Percentiles rank a stretch among this genome's conserved stretches.
phyloP scores from a whole-genome alignment of 1,140 invertebrate genomes.

The Drosophila ogumai region DNA sequence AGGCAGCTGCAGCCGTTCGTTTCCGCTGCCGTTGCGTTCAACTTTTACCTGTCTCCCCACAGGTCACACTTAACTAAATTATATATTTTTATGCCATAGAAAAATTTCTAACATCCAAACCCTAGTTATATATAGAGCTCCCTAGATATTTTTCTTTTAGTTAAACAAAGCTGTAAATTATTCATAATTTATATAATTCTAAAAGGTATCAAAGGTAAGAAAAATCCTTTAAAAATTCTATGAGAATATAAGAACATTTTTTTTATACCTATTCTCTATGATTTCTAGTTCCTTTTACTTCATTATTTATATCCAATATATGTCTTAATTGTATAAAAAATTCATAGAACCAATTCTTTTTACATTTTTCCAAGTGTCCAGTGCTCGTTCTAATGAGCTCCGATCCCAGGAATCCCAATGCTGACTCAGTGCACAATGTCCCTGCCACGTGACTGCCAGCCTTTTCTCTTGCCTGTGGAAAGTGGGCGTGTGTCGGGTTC shows the following conservation, averaged over 20 bases:
- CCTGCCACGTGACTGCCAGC: conserved; percentile 65
- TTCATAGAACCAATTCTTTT: neutral
- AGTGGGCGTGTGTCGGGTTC: conserved; percentile 46
- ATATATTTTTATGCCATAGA: too few relatives aligned
- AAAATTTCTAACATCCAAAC: too few relatives aligned
- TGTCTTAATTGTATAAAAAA: too few relatives aligned
- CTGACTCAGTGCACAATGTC: conserved; percentile 65
- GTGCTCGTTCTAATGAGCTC: conserved; percentile 57
- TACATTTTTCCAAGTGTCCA: conserved; percentile 30
- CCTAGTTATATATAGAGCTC: too few relatives aligned
- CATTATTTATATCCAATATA: neutral
- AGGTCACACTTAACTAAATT: conserved; percentile 26
- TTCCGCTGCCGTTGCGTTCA: conserved; percentile 16
- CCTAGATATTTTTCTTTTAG: too few relatives aligned
- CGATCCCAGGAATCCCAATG: conserved; percentile 37
- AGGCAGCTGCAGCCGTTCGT: conserved; percentile 46
- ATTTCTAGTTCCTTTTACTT: neutral
- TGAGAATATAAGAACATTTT: neutral
- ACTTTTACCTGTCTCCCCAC: conserved; percentile 37
- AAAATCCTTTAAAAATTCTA: too few relatives aligned
- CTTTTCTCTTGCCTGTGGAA: conserved; percentile 3
- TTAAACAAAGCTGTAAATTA: too few relatives aligned
- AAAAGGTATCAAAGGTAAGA: too few relatives aligned
- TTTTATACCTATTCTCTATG: neutral
- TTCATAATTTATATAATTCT: too few relatives aligned